phyloP scores from a whole-genome alignment of 2,888 invertebrate species.

The Heliconius sara region DNA sequence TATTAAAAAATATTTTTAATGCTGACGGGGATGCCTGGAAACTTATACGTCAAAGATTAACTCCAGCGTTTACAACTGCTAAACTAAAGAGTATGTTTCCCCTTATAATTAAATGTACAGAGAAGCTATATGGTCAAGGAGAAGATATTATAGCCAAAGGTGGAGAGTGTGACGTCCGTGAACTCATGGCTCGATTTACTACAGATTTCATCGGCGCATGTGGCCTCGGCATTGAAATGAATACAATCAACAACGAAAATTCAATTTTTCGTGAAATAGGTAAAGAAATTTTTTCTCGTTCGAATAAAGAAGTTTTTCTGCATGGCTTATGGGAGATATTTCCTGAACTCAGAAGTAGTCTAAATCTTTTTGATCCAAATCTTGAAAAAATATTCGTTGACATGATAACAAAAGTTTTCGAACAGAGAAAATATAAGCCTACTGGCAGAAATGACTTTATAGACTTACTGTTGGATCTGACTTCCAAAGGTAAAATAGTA shows the following conservation, averaged over 20 bases:
- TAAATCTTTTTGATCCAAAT: constrained; percentile 48
- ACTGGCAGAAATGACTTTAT: constrained; percentile 60
- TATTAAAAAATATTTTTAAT: constrained; percentile 62
- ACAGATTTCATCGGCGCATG: constrained; percentile 64
- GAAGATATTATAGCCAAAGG: constrained; percentile 49
- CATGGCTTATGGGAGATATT: constrained; percentile 58
- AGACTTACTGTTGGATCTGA: constrained; percentile 58
- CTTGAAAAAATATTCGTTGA: constrained; percentile 51
- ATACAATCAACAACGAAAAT: constrained; percentile 56
- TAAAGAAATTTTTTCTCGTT: constrained; percentile 55
- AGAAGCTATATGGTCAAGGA: constrained; percentile 57
- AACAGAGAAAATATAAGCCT: constrained; percentile 63
- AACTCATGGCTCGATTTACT: constrained; percentile 61
- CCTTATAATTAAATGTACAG: constrained; percentile 65
- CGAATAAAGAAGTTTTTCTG: constrained; percentile 48
- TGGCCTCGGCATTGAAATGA: constrained; percentile 59
- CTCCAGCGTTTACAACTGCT: constrained; percentile 68
- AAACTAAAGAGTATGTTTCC: constrained; percentile 74
- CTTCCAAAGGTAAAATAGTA: constrained; percentile 60
- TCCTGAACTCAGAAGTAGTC: constrained; percentile 54
- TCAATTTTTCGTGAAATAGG: constrained; percentile 56
- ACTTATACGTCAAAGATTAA: constrained; percentile 65
- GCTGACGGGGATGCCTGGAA: constrained; percentile 70
- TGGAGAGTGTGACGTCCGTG: constrained; percentile 55
- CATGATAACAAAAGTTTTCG: constrained; percentile 58